Evolutionary conservation across 2,888 invertebrate species (phyloP).

Genomic region (Herminia tarsipennalis): DNA sequence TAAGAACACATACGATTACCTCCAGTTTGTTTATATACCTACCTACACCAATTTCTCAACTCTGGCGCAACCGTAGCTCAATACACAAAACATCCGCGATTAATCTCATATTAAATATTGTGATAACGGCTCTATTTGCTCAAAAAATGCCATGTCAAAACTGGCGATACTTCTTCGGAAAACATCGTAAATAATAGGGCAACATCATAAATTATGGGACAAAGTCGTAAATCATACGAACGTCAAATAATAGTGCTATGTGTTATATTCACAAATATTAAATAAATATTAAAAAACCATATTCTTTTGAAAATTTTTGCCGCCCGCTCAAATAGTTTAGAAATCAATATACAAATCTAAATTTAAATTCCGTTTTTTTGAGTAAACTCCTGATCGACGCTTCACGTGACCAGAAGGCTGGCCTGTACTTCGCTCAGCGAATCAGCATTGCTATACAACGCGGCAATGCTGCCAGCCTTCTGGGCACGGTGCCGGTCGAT

Average conservation of each 20-base stretch:
- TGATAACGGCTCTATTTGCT: constrained; percentile 36
- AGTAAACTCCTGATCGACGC: too few relatives aligned
- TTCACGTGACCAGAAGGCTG: too few relatives aligned
- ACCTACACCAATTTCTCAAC: constrained; percentile 31
- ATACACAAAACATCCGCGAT: constrained; percentile 33
- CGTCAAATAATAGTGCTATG: constrained; percentile 13
- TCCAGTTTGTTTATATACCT: not conserved
- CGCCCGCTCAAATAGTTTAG: not conserved
- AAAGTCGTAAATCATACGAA: too few relatives aligned
- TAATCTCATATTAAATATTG: constrained; percentile 39
- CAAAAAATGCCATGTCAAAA: constrained; percentile 14
- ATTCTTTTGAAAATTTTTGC: not conserved
- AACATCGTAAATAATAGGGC: constrained; percentile 28
- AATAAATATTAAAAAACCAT: constrained; percentile 1
- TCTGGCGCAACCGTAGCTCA: constrained; percentile 20
- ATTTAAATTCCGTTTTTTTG: too few relatives aligned
- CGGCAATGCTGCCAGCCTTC: too few relatives aligned
- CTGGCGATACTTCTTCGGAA: constrained; percentile 19
- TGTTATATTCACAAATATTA: constrained; percentile 11
- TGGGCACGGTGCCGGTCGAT: too few relatives aligned
- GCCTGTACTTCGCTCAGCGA: too few relatives aligned
- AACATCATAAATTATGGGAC: constrained; percentile 17
- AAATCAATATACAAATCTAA: too few relatives aligned
- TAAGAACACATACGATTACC: not conserved
- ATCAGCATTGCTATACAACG: too few relatives aligned